A percentile compares a stretch with the other conserved stretches of the same genome.
Conservation (phyloP, 2,888 invertebrate species). For the Lepidocyrtinus sp. region DNA sequence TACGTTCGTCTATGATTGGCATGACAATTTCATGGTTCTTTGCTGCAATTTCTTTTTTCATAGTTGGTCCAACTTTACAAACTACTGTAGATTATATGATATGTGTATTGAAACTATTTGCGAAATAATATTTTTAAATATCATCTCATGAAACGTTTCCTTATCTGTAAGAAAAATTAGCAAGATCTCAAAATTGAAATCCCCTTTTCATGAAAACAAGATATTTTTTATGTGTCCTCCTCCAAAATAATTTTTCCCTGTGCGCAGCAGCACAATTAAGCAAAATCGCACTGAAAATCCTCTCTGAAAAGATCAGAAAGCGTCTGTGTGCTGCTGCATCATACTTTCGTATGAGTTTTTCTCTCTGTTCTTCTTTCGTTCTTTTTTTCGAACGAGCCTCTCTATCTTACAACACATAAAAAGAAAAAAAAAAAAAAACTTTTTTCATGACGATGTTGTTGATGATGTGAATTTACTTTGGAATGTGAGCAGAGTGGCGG, state of each 20-base stretch:
- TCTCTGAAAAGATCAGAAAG: not conserved
- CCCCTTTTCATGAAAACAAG: not conserved
- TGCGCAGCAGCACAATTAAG: not conserved
- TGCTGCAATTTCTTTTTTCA: no score
- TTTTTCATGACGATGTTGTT: constrained; percentile 10
- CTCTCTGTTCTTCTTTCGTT: not conserved
- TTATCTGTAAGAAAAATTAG: no score
- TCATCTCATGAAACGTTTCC: no score
- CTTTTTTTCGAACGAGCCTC: constrained; percentile 5
- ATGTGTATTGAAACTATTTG: not conserved
- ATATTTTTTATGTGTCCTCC: not conserved
- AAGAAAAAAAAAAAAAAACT: constrained; percentile 6
- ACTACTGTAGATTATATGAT: not conserved
- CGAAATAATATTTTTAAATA: no score
- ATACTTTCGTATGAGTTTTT: no score
- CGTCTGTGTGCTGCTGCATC: no score
- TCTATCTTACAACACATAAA: not conserved
- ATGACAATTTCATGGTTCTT: no score
- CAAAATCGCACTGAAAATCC: not conserved
- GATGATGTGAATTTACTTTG: constrained; percentile 46
- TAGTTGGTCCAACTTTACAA: no score
- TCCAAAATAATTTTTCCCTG: not conserved
- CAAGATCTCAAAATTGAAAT: no score
- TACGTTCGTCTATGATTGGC: no score
- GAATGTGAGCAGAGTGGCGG: constrained; percentile 45